Conservation (phyloP, 2,888 invertebrate genomes). For the Drosophila barbarae region DNA sequence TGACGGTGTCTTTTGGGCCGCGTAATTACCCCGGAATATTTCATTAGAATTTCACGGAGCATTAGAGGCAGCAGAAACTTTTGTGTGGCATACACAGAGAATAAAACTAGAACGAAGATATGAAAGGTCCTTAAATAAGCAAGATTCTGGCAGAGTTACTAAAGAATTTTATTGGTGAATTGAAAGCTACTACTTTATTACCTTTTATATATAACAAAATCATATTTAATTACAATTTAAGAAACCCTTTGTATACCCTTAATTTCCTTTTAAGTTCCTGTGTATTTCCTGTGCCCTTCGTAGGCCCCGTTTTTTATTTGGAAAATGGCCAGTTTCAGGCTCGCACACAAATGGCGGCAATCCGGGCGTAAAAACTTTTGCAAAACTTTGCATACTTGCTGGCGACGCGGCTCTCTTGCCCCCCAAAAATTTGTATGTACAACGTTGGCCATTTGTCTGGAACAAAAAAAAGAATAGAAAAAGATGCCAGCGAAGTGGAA, state of each 20-base stretch:
- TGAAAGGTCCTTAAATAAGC: neutral
- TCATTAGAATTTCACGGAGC: constrained; percentile 74
- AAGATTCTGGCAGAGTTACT: no score
- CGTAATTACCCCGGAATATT: constrained; percentile 70
- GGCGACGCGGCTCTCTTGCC: constrained; percentile 41
- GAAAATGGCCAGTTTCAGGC: constrained; percentile 18
- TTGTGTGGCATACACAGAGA: constrained; percentile 28
- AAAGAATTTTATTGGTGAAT: no score
- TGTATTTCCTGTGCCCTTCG: neutral
- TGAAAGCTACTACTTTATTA: neutral
- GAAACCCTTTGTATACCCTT: neutral
- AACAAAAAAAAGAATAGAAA: neutral
- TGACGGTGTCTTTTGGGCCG: constrained; percentile 31
- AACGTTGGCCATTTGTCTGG: constrained; percentile 57
- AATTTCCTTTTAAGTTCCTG: neutral
- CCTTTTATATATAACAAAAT: neutral
- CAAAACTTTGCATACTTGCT: constrained; percentile 70
- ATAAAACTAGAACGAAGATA: neutral
- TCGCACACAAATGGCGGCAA: constrained; percentile 31
- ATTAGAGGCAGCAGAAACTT: constrained; percentile 52
- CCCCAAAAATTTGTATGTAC: constrained; percentile 34
- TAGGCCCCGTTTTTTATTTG: constrained; percentile 8
- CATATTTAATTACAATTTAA: neutral
- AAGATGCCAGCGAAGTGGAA: neutral
- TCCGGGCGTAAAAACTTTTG: constrained; percentile 55